phyloP scores from a whole-genome alignment of 2,888 invertebrate species.

The Caenorhabditis afra region DNA sequence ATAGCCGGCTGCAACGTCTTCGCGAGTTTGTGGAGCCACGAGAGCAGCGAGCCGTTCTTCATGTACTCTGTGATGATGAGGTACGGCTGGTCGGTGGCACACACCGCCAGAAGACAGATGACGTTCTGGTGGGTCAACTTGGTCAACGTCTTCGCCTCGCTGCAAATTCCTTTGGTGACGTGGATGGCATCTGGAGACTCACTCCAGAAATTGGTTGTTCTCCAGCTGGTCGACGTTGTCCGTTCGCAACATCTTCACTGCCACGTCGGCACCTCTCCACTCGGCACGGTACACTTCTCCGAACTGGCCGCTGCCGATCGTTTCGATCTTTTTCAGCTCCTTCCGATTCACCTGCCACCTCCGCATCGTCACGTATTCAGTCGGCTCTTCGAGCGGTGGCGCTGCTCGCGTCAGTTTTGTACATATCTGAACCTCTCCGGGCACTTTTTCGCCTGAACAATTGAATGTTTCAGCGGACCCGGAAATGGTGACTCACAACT shows the following conservation, averaged over 20 bases:
- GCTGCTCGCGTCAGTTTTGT: constrained; percentile 51
- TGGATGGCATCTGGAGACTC: no score
- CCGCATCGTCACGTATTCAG: constrained; percentile 45
- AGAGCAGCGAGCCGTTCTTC: constrained; percentile 47
- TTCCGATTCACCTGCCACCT: constrained; percentile 50
- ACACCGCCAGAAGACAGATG: constrained; percentile 50
- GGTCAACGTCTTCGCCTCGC: constrained; percentile 52
- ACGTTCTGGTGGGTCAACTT: constrained; percentile 50
- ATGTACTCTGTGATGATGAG: constrained; percentile 57
- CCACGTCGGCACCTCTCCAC: constrained; percentile 40
- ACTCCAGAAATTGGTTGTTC: constrained; percentile 46
- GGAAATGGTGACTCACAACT: constrained; percentile 20
- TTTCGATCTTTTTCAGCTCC: constrained; percentile 27
- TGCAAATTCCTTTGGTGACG: constrained; percentile 14
- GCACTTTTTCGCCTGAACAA: constrained; percentile 24
- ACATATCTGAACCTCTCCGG: constrained; percentile 45
- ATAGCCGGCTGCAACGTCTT: constrained; percentile 23
- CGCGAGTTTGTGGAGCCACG: constrained; percentile 35
- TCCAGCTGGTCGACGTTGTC: constrained; percentile 29
- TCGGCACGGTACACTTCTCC: constrained; percentile 47
- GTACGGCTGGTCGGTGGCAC: constrained; percentile 47
- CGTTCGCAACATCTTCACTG: constrained; percentile 51
- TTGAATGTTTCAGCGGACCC: no score
- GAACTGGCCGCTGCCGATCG: constrained; percentile 53
- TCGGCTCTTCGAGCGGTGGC: constrained; percentile 33